Conservation (phyloP, 1,140 invertebrate species). For the Octopus bimaculoides region DNA sequence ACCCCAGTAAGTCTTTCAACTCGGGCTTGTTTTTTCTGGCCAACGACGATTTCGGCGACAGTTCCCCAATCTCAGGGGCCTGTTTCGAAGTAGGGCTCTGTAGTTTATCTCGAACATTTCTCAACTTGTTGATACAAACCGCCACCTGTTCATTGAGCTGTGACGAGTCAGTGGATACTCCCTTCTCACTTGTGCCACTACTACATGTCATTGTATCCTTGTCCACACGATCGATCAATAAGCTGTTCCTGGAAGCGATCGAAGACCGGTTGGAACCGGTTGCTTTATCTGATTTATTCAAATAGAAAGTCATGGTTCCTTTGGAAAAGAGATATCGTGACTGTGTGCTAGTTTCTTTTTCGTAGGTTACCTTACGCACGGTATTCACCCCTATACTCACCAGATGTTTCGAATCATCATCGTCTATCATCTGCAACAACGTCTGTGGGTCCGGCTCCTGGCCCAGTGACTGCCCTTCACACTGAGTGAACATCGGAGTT, state of each 20-base stretch:
- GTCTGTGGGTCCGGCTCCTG: background rate
- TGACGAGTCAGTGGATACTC: constrained; percentile 33
- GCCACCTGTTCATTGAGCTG: constrained; percentile 41
- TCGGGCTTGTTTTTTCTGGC: background rate
- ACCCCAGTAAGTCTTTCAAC: background rate
- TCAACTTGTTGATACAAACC: constrained; percentile 45
- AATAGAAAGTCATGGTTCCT: constrained; percentile 46
- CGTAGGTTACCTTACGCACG: constrained; percentile 39
- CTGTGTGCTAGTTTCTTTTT: constrained; percentile 47
- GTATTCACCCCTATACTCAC: constrained; percentile 45
- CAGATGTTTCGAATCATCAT: constrained; percentile 22
- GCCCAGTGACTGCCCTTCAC: too few relatives aligned
- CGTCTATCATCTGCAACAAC: constrained; percentile 13
- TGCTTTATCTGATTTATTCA: constrained; percentile 44
- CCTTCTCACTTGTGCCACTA: constrained; percentile 30
- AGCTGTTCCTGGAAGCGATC: background rate
- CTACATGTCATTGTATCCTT: constrained; percentile 37
- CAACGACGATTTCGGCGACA: background rate
- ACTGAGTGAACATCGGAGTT: constrained; percentile 18
- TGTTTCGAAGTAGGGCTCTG: constrained; percentile 43
- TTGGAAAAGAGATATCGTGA: constrained; percentile 41
- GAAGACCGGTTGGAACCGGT: constrained; percentile 20
- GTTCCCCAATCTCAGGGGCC: background rate
- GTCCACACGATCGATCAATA: constrained; percentile 9
- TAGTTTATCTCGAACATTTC: constrained; percentile 43